Base-by-base conservation (phyloP, 2,113 vertebrate genomes). In the Oxyura jamaicensis region DNA sequence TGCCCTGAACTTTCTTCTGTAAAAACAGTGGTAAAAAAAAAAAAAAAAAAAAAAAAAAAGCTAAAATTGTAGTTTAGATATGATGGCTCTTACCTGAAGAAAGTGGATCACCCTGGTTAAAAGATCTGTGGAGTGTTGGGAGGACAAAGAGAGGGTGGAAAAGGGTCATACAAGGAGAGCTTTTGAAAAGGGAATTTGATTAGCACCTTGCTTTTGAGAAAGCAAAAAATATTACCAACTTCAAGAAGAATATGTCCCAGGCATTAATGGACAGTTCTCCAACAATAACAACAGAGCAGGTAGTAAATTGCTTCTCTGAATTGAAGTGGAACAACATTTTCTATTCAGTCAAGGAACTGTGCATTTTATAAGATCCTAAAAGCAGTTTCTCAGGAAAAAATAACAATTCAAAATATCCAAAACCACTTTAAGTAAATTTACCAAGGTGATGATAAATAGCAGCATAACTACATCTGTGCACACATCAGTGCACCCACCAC, bases 91-190 rank as follows among this genome's bases (percentile, higher is more conserved):
- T 91, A 15, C 13, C 36, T 73, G 44, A 74, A 88, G 39, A 28
- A 85, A 3, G 8, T 72, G 10, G 11, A 62, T 80, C 68, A 9
- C 8, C 41, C 20, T 8, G 17, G 63, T 18, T 58, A 56, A 69
- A 66, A 90, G 13, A 55, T 25, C 15, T 50, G 6, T 58, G 19
- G 11, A 10, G 5, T 46, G 18, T 33, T 75, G 31, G 15, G 33
- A 68, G 31, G 33, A 55, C 1, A 7, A 13, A 63, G 8, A 31
- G 52, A 71, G 19, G 31, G 5, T 92, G 22, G 31, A 79, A 66
- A 55, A 2, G 6, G 4, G 3, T 56, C 22, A 35, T 35, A 8
- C 0, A 3, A 21, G n/a, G 9, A 60, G 17, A 36, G 12, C 36
- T 9, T 79, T 69, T 63, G 58, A 36, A 71, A 50, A 13, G 10